phyloP scores from a whole-genome alignment of 2,113 vertebrate genomes.

The Dipodomys ordii region DNA sequence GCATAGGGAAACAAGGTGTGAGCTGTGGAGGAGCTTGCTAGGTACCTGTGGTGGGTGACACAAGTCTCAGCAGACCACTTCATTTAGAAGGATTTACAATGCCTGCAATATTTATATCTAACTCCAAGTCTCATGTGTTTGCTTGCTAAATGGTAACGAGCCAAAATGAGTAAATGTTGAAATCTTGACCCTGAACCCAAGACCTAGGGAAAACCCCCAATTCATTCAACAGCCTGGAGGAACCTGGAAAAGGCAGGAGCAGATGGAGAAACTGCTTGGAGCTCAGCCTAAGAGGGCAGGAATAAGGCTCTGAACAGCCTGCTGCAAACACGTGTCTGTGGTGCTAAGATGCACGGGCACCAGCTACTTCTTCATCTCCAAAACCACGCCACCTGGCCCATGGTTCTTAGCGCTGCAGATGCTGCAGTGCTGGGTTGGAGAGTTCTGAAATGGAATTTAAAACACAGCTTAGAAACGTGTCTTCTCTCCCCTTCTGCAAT shows the following conservation, averaged over 20 bases:
- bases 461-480: neutral
- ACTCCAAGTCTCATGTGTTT: neutral
- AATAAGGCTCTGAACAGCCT: neutral
- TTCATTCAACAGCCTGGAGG: neutral
- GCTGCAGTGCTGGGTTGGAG: slow-evolving; percentile 94
- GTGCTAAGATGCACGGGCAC: too few species aligned
- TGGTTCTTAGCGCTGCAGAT: slow-evolving; percentile 97
- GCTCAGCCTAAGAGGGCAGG: neutral
- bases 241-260: neutral
- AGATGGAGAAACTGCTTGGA: neutral
- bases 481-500: neutral
- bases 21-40: neutral
- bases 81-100: neutral
- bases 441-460: slow-evolving; percentile 86
- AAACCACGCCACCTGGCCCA: slow-evolving; percentile 93
- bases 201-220: neutral
- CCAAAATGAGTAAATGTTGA: neutral
- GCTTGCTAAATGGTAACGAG: neutral
- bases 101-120: neutral
- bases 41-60: fast-evolving
- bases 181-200: neutral
- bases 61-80: neutral
- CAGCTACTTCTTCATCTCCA: slow-evolving; percentile 92
- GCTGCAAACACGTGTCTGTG: neutral
- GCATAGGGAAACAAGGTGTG: neutral